Percentiles rank a stretch among this genome's conserved stretches.
Evolutionary conservation across 2,797 vertebrate species (phyloP).

Genomic region (Pangasius krempfi): DNA sequence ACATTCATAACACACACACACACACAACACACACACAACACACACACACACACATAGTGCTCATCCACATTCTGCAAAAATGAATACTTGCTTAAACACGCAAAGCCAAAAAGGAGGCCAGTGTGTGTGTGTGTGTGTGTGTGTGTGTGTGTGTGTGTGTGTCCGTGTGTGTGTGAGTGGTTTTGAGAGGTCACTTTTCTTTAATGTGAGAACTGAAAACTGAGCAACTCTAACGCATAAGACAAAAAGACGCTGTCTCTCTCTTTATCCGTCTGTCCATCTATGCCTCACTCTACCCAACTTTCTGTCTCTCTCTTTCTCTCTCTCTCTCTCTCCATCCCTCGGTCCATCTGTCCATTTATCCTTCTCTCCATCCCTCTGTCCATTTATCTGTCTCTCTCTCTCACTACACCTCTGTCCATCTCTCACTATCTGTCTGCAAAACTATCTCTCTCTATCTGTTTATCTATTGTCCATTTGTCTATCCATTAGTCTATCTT

Average conservation of each 20-base stretch:
- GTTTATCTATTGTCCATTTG: neutral
- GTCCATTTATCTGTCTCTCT: neutral
- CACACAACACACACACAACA: slow-evolving; percentile 50
- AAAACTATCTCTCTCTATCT: neutral
- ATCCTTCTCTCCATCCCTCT: neutral
- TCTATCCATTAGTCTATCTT: neutral
- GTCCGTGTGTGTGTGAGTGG: slow-evolving; percentile 29
- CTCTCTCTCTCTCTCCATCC: neutral
- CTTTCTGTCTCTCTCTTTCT: neutral
- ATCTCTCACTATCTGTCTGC: neutral
- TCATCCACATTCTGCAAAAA: slow-evolving; percentile 18
- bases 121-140: slow-evolving; percentile 34
- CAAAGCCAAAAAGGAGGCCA: slow-evolving; percentile 18
- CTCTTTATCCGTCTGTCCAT: neutral
- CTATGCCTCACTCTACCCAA: neutral
- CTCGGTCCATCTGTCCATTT: no score
- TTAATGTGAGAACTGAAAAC: slow-evolving; percentile 47
- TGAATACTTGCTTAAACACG: slow-evolving; percentile 28
- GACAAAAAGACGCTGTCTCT: slow-evolving; percentile 7
- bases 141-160: slow-evolving; percentile 26
- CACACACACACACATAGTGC: slow-evolving; percentile 31
- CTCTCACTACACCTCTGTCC: neutral
- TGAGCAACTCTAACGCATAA: slow-evolving; percentile 49
- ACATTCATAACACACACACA: slow-evolving; percentile 54
- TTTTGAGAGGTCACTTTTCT: slow-evolving; percentile 39